Evolutionary conservation across 2,888 invertebrate species (phyloP).

Genomic region (Copidosoma aretas): DNA sequence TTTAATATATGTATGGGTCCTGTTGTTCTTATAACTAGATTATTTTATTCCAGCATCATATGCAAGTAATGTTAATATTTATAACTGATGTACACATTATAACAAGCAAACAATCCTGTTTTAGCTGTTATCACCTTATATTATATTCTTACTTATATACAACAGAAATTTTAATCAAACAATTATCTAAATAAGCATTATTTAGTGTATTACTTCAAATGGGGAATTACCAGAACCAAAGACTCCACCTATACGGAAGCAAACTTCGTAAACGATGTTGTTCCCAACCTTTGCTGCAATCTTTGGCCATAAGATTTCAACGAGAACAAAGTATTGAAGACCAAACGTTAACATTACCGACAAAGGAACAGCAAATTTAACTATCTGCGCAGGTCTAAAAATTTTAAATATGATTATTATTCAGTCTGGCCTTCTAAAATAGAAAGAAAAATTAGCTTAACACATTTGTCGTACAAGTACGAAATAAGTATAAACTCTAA

Average conservation of each 20-base stretch:
- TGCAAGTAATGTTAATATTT: too few relatives aligned
- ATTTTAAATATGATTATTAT: not conserved
- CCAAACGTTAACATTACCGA: slow-evolving; percentile 71
- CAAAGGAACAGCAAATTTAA: slow-evolving; percentile 66
- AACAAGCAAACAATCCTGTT: too few relatives aligned
- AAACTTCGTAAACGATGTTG: slow-evolving; percentile 45
- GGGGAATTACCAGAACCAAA: slow-evolving; percentile 4
- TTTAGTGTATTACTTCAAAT: too few relatives aligned
- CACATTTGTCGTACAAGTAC: not conserved
- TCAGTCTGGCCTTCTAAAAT: not conserved
- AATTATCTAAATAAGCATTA: not conserved
- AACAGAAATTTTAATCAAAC: too few relatives aligned
- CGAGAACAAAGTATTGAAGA: slow-evolving; percentile 71
- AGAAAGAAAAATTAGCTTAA: not conserved
- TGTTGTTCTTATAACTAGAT: too few relatives aligned
- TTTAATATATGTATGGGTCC: too few relatives aligned
- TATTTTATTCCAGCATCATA: too few relatives aligned
- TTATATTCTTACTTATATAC: too few relatives aligned
- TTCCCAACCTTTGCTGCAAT: slow-evolving; percentile 58
- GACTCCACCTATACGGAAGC: slow-evolving; percentile 53
- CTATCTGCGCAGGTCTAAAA: slow-evolving; percentile 61
- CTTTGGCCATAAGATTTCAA: slow-evolving; percentile 69
- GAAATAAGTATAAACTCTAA: not conserved
- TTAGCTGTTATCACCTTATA: too few relatives aligned
- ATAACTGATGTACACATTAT: too few relatives aligned